Conservation (phyloP, 1,140 invertebrate genomes). For the Hestina assimilis region DNA sequence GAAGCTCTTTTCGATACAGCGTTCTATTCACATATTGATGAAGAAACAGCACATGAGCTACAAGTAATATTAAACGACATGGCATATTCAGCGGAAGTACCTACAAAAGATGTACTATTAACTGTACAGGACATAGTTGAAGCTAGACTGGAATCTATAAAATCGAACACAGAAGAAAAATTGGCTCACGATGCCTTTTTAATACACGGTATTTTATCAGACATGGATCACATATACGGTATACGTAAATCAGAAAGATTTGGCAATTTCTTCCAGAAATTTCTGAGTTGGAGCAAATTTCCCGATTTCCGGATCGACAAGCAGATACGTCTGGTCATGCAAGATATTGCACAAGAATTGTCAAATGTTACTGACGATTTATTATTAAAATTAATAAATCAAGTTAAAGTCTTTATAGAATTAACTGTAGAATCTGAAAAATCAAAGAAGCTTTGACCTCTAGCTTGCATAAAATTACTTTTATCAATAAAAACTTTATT, state of each 20-base stretch:
- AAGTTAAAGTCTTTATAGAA: constrained; percentile 56
- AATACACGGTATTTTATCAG: constrained; percentile 52
- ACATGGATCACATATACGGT: constrained; percentile 53
- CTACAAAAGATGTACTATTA: constrained; percentile 40
- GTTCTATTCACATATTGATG: constrained; percentile 39
- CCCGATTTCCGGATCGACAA: constrained; percentile 20
- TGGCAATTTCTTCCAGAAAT: constrained; percentile 37
- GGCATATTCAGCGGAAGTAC: constrained; percentile 39
- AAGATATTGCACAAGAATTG: constrained; percentile 36
- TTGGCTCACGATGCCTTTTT: constrained; percentile 41
- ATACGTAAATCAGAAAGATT: constrained; percentile 35
- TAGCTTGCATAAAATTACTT: too few relatives aligned
- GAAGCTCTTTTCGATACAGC: constrained; percentile 37
- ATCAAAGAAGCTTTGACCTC: neutral
- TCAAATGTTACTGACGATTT: constrained; percentile 27
- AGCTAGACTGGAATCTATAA: constrained; percentile 31
- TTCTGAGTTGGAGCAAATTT: constrained; percentile 37
- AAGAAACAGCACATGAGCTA: constrained; percentile 43
- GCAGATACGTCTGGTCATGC: constrained; percentile 28
- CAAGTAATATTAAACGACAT: constrained; percentile 56
- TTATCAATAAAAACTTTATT: too few relatives aligned
- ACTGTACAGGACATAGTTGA: constrained; percentile 40
- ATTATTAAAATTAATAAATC: constrained; percentile 42
- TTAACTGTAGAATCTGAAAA: constrained; percentile 37
- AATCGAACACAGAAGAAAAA: constrained; percentile 22